A percentile compares a stretch with the other conserved stretches of the same genome.
Evolutionary conservation across 2,888 invertebrate genomes (phyloP).

Genomic region (Ormyrus nitidulus): DNA sequence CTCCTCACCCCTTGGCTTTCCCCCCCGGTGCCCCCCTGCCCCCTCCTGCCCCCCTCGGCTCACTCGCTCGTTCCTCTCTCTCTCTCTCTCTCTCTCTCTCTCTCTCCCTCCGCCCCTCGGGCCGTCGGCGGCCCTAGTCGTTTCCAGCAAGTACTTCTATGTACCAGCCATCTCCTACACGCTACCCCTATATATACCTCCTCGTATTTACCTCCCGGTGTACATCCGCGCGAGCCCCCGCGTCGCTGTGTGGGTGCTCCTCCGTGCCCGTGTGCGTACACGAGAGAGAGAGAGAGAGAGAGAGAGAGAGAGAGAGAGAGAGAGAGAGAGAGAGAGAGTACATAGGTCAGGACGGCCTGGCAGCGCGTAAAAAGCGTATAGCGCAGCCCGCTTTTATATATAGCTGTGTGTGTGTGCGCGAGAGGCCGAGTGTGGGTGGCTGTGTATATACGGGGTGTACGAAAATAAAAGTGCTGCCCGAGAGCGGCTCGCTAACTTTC

Average conservation of each 20-base stretch:
- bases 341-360: not conserved
- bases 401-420: too few relatives aligned
- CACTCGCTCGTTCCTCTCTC: conserved; percentile 1
- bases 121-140: conserved; percentile 69
- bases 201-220: conserved; percentile 60
- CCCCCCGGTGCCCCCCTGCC: conserved; percentile 34
- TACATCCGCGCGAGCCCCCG: conserved; percentile 60
- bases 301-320: not conserved
- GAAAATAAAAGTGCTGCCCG: not conserved
- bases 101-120: not conserved
- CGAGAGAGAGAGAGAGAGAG: conserved; percentile 2
- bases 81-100: conserved; percentile 12
- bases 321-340: not conserved
- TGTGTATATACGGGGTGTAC: not conserved
- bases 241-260: not conserved
- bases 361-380: conserved; percentile 5
- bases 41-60: not conserved
- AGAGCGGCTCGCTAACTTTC: conserved; percentile 4
- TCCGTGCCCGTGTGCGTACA: not conserved
- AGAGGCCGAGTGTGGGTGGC: not conserved
- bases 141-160: conserved; percentile 74
- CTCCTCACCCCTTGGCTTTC: conserved; percentile 16
- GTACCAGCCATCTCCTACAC: conserved; percentile 73
- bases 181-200: conserved; percentile 64
- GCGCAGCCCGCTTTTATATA: too few relatives aligned